phyloP scores from a whole-genome alignment of 2,888 invertebrate species.

The Callinectes sapidus region DNA sequence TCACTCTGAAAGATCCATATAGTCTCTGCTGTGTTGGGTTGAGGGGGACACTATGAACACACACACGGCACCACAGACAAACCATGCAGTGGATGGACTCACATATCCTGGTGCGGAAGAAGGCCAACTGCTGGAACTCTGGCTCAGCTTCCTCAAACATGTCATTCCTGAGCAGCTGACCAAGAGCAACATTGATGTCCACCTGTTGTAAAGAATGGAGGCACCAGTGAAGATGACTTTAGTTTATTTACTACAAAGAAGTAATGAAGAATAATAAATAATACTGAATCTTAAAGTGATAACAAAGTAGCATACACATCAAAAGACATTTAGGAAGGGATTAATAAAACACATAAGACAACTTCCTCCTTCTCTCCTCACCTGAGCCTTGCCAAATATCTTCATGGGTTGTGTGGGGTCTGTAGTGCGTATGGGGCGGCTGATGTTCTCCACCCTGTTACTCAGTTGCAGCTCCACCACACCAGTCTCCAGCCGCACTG shows the following conservation, averaged over 20 bases:
- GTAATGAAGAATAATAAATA: not conserved
- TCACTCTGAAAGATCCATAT: not conserved
- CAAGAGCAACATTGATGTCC: conserved; percentile 87
- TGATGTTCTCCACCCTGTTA: conserved; percentile 92
- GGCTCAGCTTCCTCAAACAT: conserved; percentile 98
- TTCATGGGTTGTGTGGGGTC: conserved; percentile 77
- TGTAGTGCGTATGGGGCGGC: conserved; percentile 75
- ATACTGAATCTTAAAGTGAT: not conserved
- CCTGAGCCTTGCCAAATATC: conserved; percentile 81
- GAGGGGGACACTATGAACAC: not conserved
- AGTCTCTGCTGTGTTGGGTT: not conserved
- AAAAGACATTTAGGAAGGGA: not conserved
- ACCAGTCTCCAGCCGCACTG: conserved; percentile 96
- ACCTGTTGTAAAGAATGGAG: conserved; percentile 47
- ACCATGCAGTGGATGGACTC: conserved; percentile 74
- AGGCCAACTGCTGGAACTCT: conserved; percentile 98
- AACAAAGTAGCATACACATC: too few relatives aligned
- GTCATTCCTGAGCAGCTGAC: conserved; percentile 93
- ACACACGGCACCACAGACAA: not conserved
- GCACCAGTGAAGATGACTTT: not conserved
- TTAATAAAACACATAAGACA: not conserved
- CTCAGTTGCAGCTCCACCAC: conserved; percentile 94
- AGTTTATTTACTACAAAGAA: not conserved
- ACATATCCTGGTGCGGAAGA: conserved; percentile 96
- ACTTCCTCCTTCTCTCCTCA: not conserved